Evolutionary conservation across 2,888 invertebrate species (phyloP).

Genomic region (Athrips mouffetella): DNA sequence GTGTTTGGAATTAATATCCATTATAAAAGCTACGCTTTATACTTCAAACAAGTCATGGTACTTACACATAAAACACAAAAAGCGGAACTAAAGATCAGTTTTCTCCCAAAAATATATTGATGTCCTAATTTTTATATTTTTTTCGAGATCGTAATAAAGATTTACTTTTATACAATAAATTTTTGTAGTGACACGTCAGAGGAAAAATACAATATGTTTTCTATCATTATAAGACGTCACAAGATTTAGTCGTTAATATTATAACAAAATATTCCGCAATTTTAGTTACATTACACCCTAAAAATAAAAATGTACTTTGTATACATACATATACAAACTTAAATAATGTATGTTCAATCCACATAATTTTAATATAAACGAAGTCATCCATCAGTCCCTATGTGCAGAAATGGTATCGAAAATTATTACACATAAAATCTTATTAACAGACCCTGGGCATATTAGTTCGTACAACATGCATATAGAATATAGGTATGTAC

Average conservation of each 20-base stretch:
- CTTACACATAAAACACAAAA: conserved; percentile 1
- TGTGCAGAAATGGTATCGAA: conserved; percentile 16
- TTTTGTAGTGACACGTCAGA: background rate
- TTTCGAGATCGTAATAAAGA: conserved; percentile 9
- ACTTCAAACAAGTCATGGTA: conserved; percentile 13
- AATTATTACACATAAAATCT: conserved; percentile 25
- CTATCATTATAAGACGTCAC: background rate
- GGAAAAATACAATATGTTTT: background rate
- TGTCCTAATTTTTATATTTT: conserved; percentile 1
- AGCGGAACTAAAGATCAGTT: background rate
- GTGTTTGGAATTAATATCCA: conserved; percentile 3
- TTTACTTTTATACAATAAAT: background rate
- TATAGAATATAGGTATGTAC: no score
- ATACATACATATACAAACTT: conserved; percentile 22
- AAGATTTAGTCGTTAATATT: background rate
- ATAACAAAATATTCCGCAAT: conserved; percentile 5
- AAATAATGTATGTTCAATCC: conserved; percentile 32
- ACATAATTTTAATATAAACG: conserved; percentile 30
- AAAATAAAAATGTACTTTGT: conserved; percentile 28
- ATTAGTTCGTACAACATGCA: no score
- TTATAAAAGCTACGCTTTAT: conserved; percentile 13
- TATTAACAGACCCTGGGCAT: no score
- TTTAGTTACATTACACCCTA: background rate
- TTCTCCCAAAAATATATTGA: conserved; percentile 1
- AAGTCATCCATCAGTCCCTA: conserved; percentile 27